A percentile compares a stretch with the other conserved stretches of the same genome.
phyloP scores from a whole-genome alignment of 2,113 vertebrate species.

The Orthonyx spaldingii region DNA sequence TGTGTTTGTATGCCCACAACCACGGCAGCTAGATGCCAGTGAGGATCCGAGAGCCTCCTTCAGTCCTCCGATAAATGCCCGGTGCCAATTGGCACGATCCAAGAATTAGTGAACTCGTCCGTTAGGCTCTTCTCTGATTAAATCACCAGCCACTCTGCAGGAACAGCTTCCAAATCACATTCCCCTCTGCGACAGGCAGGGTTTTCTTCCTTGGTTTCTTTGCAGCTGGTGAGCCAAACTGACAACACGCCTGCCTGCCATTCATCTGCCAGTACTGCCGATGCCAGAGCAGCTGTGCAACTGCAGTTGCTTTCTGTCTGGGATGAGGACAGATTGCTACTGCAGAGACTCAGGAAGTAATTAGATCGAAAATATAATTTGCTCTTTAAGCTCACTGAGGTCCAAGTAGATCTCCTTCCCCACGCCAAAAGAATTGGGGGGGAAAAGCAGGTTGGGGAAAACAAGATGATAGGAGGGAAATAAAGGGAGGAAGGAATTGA shows the following conservation, averaged over 20 bases:
- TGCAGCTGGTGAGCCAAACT: neutral
- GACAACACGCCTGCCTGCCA: neutral
- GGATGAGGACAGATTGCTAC: neutral
- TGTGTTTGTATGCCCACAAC: neutral
- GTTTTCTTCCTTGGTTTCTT: neutral
- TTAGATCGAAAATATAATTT: neutral
- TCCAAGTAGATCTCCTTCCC: neutral
- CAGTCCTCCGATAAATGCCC: neutral
- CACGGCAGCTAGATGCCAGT: neutral
- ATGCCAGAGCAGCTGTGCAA: conserved; percentile 13
- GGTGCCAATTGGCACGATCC: neutral
- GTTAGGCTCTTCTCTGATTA: neutral
- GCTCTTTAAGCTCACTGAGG: neutral
- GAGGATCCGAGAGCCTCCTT: neutral
- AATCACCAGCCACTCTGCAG: neutral
- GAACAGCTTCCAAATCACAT: neutral
- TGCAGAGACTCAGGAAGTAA: neutral
- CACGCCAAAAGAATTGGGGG: fast-evolving
- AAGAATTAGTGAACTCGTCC: neutral
- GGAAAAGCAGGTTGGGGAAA: fast-evolving
- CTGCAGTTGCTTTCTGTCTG: neutral
- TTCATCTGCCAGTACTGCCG: neutral
- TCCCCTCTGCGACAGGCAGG: neutral
- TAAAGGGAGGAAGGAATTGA: neutral
- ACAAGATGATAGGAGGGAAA: neutral